These are phyloP conservation scores for Rutpela maculata DNA, from an alignment of 2,888 invertebrate genomes.

Conservation along the genomic window DNA sequence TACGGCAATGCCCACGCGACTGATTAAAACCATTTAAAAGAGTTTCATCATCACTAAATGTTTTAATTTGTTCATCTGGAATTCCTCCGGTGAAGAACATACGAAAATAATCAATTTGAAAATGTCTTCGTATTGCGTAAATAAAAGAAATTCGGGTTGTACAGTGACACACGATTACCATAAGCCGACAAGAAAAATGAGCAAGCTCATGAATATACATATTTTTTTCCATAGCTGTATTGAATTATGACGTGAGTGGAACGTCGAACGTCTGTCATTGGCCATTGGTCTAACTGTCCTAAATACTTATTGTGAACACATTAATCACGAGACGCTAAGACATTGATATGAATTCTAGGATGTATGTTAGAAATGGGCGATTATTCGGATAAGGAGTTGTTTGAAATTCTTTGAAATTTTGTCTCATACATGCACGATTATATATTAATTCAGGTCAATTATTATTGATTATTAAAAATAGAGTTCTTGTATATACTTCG, in stretches of 20 bases:
- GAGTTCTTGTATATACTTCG: no score
- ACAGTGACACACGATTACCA: neutral
- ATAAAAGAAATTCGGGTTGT: neutral
- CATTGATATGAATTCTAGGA: no score
- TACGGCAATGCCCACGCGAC: neutral
- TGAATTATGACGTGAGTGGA: neutral
- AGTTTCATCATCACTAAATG: neutral
- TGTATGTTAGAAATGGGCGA: no score
- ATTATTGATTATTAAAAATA: no score
- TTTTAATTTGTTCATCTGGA: neutral
- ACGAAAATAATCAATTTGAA: neutral
- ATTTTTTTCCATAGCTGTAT: neutral
- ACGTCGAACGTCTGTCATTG: neutral
- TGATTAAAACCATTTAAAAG: neutral
- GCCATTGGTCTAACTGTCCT: neutral
- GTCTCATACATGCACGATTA: no score
- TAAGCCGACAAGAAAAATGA: neutral
- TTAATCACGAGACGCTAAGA: neutral
- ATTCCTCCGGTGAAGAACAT: neutral
- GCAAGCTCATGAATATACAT: slow-evolving; percentile 3
- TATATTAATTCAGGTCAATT: no score
- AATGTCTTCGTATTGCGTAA: neutral
- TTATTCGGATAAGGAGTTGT: no score
- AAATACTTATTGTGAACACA: neutral
- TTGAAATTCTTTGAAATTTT: no score